Evolutionary conservation across 2,888 invertebrate species (phyloP).

Genomic region (Nebria brevicollis): DNA sequence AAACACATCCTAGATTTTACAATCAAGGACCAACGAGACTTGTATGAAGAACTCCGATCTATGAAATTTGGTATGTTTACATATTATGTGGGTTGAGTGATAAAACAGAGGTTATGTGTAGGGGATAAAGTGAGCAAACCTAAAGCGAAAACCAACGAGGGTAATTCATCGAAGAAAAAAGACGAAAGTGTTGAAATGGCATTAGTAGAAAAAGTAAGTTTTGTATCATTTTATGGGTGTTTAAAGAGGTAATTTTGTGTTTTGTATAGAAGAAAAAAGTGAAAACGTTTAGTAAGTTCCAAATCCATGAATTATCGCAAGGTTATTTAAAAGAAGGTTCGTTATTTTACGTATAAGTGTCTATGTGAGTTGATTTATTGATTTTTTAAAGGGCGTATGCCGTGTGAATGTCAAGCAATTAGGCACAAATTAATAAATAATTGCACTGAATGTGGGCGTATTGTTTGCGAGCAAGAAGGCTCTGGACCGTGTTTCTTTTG

Average conservation of each 20-base stretch:
- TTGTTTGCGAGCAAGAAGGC: constrained; percentile 96
- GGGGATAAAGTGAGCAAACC: constrained; percentile 58
- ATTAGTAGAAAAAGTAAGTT: too few relatives aligned
- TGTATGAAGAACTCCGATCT: constrained; percentile 63
- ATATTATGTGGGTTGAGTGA: constrained; percentile 44
- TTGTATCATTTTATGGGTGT: not conserved
- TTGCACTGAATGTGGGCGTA: constrained; percentile 91
- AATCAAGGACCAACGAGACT: constrained; percentile 73
- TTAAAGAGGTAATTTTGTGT: not conserved
- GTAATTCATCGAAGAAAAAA: too few relatives aligned
- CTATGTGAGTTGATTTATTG: constrained; percentile 30
- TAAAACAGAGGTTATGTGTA: not conserved
- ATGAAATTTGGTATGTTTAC: constrained; percentile 49
- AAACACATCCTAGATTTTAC: constrained; percentile 76
- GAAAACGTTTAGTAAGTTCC: constrained; percentile 49
- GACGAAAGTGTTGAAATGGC: too few relatives aligned
- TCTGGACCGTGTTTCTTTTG: constrained; percentile 97
- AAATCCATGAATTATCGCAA: constrained; percentile 46
- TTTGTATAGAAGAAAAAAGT: constrained; percentile 56
- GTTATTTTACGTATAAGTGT: constrained; percentile 2
- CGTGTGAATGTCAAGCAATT: constrained; percentile 92
- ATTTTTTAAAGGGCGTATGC: constrained; percentile 74
- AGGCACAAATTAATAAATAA: constrained; percentile 92
- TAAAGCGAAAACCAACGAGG: not conserved
- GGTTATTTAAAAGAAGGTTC: constrained; percentile 37